Percentiles rank a stretch among this genome's conserved stretches.
These are phyloP conservation scores for Coendou prehensilis DNA, from an alignment of 2,797 vertebrate species.

Conservation along the genomic window DNA sequence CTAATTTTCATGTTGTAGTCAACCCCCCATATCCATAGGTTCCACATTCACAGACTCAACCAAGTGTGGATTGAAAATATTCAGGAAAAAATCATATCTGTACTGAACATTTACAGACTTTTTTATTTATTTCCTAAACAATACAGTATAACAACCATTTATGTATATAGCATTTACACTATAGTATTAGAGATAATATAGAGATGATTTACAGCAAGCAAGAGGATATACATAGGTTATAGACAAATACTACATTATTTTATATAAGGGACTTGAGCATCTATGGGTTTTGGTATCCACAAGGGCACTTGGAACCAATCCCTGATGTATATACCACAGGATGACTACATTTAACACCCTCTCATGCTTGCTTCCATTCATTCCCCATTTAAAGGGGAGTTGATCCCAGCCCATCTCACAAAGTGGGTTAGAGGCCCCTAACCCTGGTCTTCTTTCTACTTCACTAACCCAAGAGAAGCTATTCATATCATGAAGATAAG, in stretches of 20 bases:
- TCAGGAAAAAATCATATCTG: neutral
- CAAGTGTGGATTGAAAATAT: neutral
- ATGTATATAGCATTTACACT: neutral
- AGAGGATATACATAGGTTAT: neutral
- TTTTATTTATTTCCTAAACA: neutral
- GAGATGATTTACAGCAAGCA: neutral
- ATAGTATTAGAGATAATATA: neutral
- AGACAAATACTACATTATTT: neutral
- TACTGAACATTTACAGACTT: neutral
- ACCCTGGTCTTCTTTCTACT: neutral
- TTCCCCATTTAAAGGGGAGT: neutral
- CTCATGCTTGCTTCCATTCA: neutral
- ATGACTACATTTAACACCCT: neutral
- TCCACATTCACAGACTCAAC: neutral
- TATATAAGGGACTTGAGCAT: neutral
- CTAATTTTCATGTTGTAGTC: slow-evolving; percentile 1
- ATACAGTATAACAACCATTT: neutral
- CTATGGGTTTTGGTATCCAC: neutral
- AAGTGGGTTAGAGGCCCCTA: neutral
- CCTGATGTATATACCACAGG: neutral
- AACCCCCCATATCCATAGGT: neutral
- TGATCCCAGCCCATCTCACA: neutral
- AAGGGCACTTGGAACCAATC: neutral
- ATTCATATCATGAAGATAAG: neutral
- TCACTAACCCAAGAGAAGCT: neutral